A percentile compares a stretch with the other conserved stretches of the same genome.
Conservation (phyloP, 2,797 vertebrate species). For the Pachyuromys duprasi region DNA sequence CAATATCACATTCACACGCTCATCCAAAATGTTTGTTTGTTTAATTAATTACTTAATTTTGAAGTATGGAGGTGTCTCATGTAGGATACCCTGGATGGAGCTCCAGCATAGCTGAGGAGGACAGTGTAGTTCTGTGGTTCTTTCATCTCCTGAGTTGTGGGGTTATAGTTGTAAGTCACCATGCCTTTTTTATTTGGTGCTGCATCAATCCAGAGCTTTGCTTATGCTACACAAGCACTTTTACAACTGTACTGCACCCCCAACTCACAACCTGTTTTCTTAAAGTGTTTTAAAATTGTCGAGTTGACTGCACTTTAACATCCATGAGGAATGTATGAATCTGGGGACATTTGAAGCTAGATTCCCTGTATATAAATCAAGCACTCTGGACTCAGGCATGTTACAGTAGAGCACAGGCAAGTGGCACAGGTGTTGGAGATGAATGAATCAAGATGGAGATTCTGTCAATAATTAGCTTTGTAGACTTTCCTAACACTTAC, state of each 20-base stretch:
- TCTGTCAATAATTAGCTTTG: not conserved
- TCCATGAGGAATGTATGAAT: not conserved
- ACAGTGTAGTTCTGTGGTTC: not conserved
- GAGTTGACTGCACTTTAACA: not conserved
- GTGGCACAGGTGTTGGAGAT: not conserved
- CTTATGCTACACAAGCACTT: not conserved
- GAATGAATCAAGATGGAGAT: slow-evolving; percentile 43
- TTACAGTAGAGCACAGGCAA: not conserved
- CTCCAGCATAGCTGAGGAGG: not conserved
- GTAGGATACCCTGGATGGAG: not conserved
- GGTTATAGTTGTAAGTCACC: not conserved
- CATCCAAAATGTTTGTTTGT: slow-evolving; percentile 40
- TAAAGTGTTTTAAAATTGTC: not conserved
- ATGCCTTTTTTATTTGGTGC: not conserved
- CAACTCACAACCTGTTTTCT: not conserved
- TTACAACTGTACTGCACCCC: not conserved
- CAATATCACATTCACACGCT: not conserved
- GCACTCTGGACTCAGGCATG: not conserved
- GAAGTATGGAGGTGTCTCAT: not conserved
- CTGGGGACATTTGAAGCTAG: not conserved
- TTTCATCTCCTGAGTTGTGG: not conserved
- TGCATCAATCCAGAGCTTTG: not conserved
- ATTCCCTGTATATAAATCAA: not conserved
- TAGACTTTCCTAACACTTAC: slow-evolving; percentile 24
- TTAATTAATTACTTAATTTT: not conserved